phyloP scores from a whole-genome alignment of 2,888 invertebrate genomes.

The Tuta absoluta region DNA sequence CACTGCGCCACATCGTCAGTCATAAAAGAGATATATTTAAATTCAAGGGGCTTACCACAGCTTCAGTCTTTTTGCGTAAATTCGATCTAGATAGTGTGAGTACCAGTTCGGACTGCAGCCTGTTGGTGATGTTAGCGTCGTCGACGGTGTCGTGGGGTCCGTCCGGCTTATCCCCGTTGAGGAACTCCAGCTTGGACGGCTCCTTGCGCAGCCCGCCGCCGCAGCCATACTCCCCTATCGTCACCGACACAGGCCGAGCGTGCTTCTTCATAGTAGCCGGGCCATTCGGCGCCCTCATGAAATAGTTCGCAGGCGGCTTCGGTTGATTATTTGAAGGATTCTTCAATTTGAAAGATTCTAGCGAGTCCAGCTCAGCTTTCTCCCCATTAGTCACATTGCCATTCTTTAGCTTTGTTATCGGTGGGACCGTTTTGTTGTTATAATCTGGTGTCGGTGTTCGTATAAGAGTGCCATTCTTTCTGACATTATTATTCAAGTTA shows the following conservation, averaged over 20 bases:
- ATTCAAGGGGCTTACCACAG: slow-evolving; percentile 67
- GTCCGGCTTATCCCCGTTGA: slow-evolving; percentile 73
- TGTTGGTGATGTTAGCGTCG: slow-evolving; percentile 81
- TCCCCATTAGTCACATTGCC: slow-evolving; percentile 72
- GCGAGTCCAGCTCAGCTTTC: slow-evolving; percentile 87
- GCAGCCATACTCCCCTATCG: slow-evolving; percentile 85
- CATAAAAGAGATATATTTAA: not conserved
- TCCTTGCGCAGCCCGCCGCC: slow-evolving; percentile 79
- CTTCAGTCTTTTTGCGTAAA: slow-evolving; percentile 86
- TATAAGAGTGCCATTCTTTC: slow-evolving; percentile 61
- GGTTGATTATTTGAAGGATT: slow-evolving; percentile 82
- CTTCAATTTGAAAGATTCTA: slow-evolving; percentile 87
- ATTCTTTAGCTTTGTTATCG: slow-evolving; percentile 51
- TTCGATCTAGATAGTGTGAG: slow-evolving; percentile 89
- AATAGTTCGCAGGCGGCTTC: slow-evolving; percentile 86
- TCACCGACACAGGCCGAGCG: slow-evolving; percentile 84
- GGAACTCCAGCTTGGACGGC: slow-evolving; percentile 87
- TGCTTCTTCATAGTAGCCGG: slow-evolving; percentile 81
- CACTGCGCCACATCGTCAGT: too few relatives aligned
- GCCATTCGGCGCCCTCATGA: slow-evolving; percentile 80
- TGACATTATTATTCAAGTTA: slow-evolving; percentile 48
- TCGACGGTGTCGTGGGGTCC: slow-evolving; percentile 59
- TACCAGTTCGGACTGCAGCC: slow-evolving; percentile 87
- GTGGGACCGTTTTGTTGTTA: slow-evolving; percentile 54
- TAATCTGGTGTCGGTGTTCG: slow-evolving; percentile 73